Evolutionary conservation across 2,888 invertebrate species (phyloP), one percentile per base, ranked within the genome.

Genomic region (Acanthosepion pharaonis): DNA sequence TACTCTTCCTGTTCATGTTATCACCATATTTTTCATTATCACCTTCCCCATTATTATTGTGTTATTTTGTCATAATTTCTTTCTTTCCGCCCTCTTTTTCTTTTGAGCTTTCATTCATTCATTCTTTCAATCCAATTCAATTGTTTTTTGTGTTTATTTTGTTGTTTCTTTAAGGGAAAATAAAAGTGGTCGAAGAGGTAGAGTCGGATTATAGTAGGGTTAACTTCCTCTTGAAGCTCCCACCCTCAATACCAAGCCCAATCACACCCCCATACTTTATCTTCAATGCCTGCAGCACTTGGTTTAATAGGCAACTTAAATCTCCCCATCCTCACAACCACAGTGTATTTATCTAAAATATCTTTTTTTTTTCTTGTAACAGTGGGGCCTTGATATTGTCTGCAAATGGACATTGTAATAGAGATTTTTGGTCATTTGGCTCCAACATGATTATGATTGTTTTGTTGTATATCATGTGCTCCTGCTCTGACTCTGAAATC

Each of bases 361-460:
- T 9, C n/a, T n/a, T 78, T 33, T n/a, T 78, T 78, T 78, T 23
- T 78, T 78, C 78, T 78, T 78, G 33, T 78, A 78, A 11, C 78
- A 15, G 78, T 78, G 78, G n/a, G 78, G 78, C 33, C n/a, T 78
- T 78, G 15, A 78, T 78, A 78, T 78, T 78, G 78, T 78, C 78
- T 33, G 9, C 78, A 78, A 78, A 78, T n/a, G 78, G n/a, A 78
- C 78, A 78, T n/a, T n/a, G 78, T 78, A n/a, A 78, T n/a, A 78
- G n/a, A 78, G 9, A 78, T n/a, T 78, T 78, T 78, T 33, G 78
- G 78, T n/a, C 78, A 78, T 78, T 78, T 78, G n/a, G 78, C 78
- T 78, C 78, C 78, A 78, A 78, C n/a, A 78, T n/a, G 78, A 78
- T 78, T 78, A n/a, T n/a, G 78, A 78, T 78, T 78, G n/a, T 78